These are phyloP conservation scores for Tinamus guttatus DNA, from an alignment of 2,113 vertebrate species.

Conservation along the genomic window DNA sequence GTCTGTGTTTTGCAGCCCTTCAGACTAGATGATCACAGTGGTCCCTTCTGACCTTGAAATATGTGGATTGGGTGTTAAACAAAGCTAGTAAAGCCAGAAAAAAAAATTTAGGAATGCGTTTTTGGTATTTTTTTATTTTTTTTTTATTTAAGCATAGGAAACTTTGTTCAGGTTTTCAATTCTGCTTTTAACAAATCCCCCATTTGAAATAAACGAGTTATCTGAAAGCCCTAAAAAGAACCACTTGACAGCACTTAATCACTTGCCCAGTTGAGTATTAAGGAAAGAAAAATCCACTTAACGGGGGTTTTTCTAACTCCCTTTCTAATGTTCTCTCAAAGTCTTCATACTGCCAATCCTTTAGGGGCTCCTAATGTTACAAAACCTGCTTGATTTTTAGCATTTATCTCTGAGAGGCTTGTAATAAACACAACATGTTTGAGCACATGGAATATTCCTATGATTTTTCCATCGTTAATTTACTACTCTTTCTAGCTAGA, in stretches of 20 bases:
- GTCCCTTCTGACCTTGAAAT: conserved; percentile 32
- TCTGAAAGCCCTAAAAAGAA: neutral
- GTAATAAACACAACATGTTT: neutral
- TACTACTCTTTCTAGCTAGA: neutral
- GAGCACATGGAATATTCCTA: neutral
- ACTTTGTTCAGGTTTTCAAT: neutral
- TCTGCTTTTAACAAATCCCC: neutral
- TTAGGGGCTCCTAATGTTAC: neutral
- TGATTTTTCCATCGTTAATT: neutral
- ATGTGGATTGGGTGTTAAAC: conserved; percentile 9
- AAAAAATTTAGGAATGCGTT: neutral
- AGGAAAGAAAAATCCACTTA: neutral
- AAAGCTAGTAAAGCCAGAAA: neutral
- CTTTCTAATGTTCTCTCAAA: neutral
- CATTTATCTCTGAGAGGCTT: neutral
- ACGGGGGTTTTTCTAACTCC: neutral
- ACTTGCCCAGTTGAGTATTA: neutral
- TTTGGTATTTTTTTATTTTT: neutral
- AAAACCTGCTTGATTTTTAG: neutral
- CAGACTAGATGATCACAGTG: neutral
- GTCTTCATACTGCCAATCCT: neutral
- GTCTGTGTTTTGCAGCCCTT: conserved; percentile 37
- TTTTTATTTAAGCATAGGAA: neutral
- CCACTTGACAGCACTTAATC: neutral
- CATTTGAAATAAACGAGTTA: neutral